phyloP scores from a whole-genome alignment of 2,113 vertebrate genomes.

The Microtus ochrogaster region DNA sequence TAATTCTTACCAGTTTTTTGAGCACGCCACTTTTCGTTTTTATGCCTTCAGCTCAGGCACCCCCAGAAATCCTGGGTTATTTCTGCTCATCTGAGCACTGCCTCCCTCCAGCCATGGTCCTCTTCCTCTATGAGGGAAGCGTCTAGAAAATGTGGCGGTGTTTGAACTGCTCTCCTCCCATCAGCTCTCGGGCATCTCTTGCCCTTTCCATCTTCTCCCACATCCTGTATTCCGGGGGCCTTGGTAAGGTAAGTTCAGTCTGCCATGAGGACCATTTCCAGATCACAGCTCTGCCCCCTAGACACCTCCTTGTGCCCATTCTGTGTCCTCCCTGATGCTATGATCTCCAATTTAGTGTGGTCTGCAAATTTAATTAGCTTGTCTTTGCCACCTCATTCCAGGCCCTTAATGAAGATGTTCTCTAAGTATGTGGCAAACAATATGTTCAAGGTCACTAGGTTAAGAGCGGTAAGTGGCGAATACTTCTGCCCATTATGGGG shows the following conservation, averaged over 20 bases:
- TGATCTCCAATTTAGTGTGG: slow-evolving; percentile 85
- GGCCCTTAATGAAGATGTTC: slow-evolving; percentile 87
- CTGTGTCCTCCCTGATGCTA: slow-evolving; percentile 83
- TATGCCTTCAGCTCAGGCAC: not conserved
- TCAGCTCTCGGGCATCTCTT: not conserved
- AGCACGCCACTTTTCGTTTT: slow-evolving; percentile 45
- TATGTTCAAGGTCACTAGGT: slow-evolving; percentile 72
- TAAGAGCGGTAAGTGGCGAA: not conserved
- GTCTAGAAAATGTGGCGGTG: not conserved
- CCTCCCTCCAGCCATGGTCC: not conserved
- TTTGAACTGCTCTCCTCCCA: accelerated
- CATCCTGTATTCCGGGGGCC: accelerated
- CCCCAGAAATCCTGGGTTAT: not conserved
- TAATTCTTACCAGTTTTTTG: not conserved
- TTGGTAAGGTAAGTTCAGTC: not conserved
- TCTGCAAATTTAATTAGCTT: slow-evolving; percentile 88
- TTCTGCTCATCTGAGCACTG: not conserved
- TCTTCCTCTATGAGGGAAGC: not conserved
- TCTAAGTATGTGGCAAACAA: slow-evolving; percentile 20
- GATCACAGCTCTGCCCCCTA: not conserved
- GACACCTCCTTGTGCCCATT: not conserved
- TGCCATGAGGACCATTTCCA: not conserved
- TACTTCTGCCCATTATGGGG: not conserved
- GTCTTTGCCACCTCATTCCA: slow-evolving; percentile 80
- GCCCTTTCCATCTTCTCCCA: not conserved